These are phyloP conservation scores for Siderastrea siderea DNA, from an alignment of 92 coral and sea anemone genomes.

Conservation along the genomic window DNA sequence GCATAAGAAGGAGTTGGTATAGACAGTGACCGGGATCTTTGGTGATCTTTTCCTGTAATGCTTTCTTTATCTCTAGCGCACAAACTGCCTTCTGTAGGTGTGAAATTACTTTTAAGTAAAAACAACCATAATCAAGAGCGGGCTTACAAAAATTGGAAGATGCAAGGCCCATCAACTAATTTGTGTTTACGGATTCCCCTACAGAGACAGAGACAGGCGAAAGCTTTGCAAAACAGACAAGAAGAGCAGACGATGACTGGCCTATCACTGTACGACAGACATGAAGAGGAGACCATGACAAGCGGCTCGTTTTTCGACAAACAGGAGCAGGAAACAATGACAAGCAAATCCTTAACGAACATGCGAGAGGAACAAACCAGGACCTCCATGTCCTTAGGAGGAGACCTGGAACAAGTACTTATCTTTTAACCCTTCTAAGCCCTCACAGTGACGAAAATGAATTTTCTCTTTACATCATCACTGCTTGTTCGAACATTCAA, in stretches of 20 bases:
- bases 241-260: slow-evolving; percentile 85
- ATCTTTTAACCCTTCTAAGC: background rate
- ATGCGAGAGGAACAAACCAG: slow-evolving; percentile 70
- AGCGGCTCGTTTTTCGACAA: slow-evolving; percentile 50
- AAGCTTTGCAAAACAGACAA: slow-evolving; percentile 50
- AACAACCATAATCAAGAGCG: too few species aligned
- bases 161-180: background rate
- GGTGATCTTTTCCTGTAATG: too few species aligned
- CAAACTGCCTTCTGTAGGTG: too few species aligned
- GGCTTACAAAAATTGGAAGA: background rate
- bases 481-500: too few species aligned
- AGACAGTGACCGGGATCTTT: too few species aligned
- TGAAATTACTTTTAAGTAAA: too few species aligned
- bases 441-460: background rate
- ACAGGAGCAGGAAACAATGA: slow-evolving; percentile 75
- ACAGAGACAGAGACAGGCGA: slow-evolving; percentile 49
- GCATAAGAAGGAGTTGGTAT: too few species aligned
- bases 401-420: slow-evolving; percentile 43
- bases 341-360: slow-evolving; percentile 65
- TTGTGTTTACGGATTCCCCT: background rate
- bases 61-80: too few species aligned
- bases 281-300: slow-evolving; percentile 68
- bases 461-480: background rate
- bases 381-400: slow-evolving; percentile 81
- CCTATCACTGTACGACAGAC: slow-evolving; percentile 62